Conservation (phyloP, 2,113 vertebrate species). For the Eidolon helvum region DNA sequence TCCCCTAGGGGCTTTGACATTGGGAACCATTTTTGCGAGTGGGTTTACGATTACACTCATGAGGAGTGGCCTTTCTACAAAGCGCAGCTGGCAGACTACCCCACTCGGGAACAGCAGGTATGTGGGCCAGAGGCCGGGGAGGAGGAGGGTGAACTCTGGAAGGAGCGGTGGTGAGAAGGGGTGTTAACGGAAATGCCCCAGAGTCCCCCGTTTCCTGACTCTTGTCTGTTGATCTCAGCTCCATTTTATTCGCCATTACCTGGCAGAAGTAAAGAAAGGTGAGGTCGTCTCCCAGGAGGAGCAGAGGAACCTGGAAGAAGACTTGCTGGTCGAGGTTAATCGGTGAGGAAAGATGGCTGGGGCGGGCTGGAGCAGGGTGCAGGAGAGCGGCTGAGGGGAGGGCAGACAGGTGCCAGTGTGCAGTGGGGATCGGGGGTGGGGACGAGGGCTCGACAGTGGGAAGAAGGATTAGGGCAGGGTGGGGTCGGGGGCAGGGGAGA, state of each 20-base stretch:
- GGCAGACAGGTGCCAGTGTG: background rate
- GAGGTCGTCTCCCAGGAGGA: slow-evolving; percentile 65
- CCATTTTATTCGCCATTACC: slow-evolving; percentile 90
- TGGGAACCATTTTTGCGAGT: slow-evolving; percentile 95
- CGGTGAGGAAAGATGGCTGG: slow-evolving; percentile 78
- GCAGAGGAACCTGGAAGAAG: slow-evolving; percentile 84
- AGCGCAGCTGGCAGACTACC: slow-evolving; percentile 84
- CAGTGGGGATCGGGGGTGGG: too few relatives aligned
- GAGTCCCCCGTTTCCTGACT: background rate
- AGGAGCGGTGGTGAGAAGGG: background rate
- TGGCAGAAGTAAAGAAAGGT: slow-evolving; percentile 80
- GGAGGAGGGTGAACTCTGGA: background rate
- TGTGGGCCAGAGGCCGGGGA: background rate
- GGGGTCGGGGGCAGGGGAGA: background rate
- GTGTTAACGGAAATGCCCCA: background rate
- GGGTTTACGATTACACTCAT: slow-evolving; percentile 93
- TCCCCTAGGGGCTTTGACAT: slow-evolving; percentile 93
- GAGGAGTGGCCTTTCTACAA: slow-evolving; percentile 81
- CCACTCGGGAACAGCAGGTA: slow-evolving; percentile 91
- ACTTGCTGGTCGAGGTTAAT: slow-evolving; percentile 89
- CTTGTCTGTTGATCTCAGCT: slow-evolving; percentile 81
- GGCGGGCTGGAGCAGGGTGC: fast-evolving
- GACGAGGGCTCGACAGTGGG: too few relatives aligned
- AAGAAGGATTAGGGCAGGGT: background rate
- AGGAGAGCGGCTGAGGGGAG: background rate